Evolutionary conservation across 2,888 invertebrate genomes (phyloP).

Genomic region (Ecdyonurus torrentis): DNA sequence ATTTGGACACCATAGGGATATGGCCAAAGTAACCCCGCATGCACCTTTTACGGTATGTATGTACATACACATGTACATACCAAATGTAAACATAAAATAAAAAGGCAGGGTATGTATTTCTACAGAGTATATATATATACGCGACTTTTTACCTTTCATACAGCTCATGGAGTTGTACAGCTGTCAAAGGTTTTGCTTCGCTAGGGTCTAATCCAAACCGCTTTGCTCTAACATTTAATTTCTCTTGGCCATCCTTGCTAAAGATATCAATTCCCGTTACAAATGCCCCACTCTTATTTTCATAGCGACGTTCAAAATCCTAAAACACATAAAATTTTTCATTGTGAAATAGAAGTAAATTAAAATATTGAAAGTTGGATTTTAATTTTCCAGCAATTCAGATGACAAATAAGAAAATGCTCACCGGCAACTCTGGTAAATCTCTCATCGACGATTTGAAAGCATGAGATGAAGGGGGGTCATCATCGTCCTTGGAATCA

Average conservation of each 20-base stretch:
- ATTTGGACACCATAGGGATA: too few relatives aligned
- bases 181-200: conserved; percentile 25
- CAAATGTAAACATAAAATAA: too few relatives aligned
- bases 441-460: too few relatives aligned
- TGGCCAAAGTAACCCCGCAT: too few relatives aligned
- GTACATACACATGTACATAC: too few relatives aligned
- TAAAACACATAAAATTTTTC: not conserved
- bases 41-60: too few relatives aligned
- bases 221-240: conserved; percentile 36
- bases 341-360: not conserved
- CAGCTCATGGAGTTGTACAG: conserved; percentile 27
- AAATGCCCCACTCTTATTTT: conserved; percentile 26
- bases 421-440: too few relatives aligned
- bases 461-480: too few relatives aligned
- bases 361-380: not conserved
- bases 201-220: conserved; percentile 34
- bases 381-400: not conserved
- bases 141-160: conserved; percentile 31
- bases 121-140: too few relatives aligned
- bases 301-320: conserved; percentile 16
- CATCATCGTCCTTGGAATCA: conserved; percentile 16
- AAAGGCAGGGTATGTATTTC: too few relatives aligned
- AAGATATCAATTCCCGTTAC: conserved; percentile 33
- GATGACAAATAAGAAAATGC: too few relatives aligned
- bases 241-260: conserved; percentile 31